A percentile compares a stretch with the other conserved stretches of the same genome.
Conservation (phyloP, 2,888 invertebrate genomes). For the Meiosimyza platycephala region DNA sequence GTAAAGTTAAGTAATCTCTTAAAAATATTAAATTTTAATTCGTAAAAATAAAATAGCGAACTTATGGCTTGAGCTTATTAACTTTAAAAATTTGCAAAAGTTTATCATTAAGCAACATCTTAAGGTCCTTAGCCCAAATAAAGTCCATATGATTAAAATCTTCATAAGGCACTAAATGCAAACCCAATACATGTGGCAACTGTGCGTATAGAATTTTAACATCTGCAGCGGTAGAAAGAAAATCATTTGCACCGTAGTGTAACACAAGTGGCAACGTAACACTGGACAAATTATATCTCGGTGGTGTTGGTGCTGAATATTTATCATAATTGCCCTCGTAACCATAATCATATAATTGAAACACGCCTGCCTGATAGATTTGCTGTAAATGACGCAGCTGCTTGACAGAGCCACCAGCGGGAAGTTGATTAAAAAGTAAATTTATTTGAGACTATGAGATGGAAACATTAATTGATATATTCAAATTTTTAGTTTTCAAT, state of each 20-base stretch:
- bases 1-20: no score
- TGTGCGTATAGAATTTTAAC: slow-evolving; percentile 60
- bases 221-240: slow-evolving; percentile 70
- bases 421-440: slow-evolving; percentile 74
- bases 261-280: slow-evolving; percentile 70
- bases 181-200: slow-evolving; percentile 64
- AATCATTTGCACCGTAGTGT: slow-evolving; percentile 71
- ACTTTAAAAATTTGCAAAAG: no score
- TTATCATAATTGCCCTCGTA: slow-evolving; percentile 65
- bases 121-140: slow-evolving; percentile 69
- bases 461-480: background rate
- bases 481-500: background rate
- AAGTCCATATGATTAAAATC: slow-evolving; percentile 77
- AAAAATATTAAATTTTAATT: no score
- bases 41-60: no score
- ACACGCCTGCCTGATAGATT: slow-evolving; percentile 63
- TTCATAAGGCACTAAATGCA: slow-evolving; percentile 68
- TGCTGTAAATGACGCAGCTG: slow-evolving; percentile 73
- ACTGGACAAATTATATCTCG: slow-evolving; percentile 68
- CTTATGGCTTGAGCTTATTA: no score
- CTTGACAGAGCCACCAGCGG: slow-evolving; percentile 72
- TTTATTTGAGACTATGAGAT: slow-evolving; percentile 67
- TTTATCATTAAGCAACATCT: no score
- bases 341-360: slow-evolving; percentile 72
- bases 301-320: slow-evolving; percentile 70